phyloP scores from a whole-genome alignment of 2,113 vertebrate species.

The Myotis lucifugus region DNA sequence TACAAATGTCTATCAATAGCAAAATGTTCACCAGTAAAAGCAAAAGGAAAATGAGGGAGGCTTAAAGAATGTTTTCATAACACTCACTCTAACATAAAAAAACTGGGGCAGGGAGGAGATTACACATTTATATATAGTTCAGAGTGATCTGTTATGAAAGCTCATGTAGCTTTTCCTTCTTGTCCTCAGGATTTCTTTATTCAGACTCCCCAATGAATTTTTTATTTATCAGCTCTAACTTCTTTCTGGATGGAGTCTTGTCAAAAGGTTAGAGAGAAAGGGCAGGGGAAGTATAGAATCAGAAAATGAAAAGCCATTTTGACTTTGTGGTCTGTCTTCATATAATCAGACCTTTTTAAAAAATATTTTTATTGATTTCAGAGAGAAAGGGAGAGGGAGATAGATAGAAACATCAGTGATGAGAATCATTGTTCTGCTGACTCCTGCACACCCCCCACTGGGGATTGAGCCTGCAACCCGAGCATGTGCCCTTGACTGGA shows the following conservation, averaged over 20 bases:
- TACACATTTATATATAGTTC: neutral
- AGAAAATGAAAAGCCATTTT: neutral
- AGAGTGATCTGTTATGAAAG: neutral
- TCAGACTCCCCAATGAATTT: neutral
- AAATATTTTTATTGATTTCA: no score
- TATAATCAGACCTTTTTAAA: neutral
- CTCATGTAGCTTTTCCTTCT: neutral
- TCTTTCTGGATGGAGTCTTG: neutral
- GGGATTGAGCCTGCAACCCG: no score
- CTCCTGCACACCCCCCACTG: no score
- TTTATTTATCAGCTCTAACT: neutral
- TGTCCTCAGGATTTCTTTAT: neutral
- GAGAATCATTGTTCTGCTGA: no score
- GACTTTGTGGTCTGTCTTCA: neutral
- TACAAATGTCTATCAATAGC: neutral
- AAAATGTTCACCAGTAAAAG: neutral
- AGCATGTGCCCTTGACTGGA: no score
- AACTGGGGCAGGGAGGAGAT: neutral
- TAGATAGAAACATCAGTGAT: no score
- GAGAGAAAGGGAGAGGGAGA: no score
- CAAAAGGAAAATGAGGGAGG: neutral
- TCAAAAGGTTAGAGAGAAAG: neutral
- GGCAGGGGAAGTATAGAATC: neutral
- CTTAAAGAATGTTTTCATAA: neutral
- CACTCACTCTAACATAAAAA: neutral